Base-by-base conservation (phyloP, 1,140 invertebrate species). In the Bombus polaris region DNA sequence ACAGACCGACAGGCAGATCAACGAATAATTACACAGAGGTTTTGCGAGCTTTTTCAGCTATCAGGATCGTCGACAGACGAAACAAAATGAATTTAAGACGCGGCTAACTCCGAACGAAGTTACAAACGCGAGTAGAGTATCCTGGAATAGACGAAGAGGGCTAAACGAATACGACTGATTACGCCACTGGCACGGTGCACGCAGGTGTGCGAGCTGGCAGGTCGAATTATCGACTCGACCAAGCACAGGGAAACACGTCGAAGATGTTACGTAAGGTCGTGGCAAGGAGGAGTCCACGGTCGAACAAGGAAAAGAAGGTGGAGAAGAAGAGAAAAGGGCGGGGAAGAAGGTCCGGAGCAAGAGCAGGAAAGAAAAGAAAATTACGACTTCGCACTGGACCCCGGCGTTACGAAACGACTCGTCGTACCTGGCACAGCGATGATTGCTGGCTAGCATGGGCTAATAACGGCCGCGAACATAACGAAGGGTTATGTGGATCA, bases 401-500 rank as follows among this genome's bases (percentile, higher is more conserved):
- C 70, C 37, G 44, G 22, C 74, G 65, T 89, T 90, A 85, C 86
- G 87, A 87, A 90, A 89, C 81, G 81, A 77, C 59, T 87, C 72
- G 68, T 77, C 65, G 71, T 89, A 82, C 53, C 85, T 74, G 81
- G 59, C 73, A 15, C 74, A 68, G 44, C 85, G 76, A 83, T 86
- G 88, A 90, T 88, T 88, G 88, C 86, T 75, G 82, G 85, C 86
- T 82, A 81, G 82, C 82, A 73, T 70, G 70, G 42, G 72, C 76
- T 88, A 90, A 90, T 90, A 90, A 83, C 82, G 57, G 74, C 74
- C 78, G 85, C 78, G 75, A 57, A 76, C 72, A 68, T 90, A 90
- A 90, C 89, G 86, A 90, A 90, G 89, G 88, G 88, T 90, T 90
- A 90, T 90, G 86, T 81, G 88, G 80, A 90, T 90, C 89, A 80